Conservation (phyloP, 92 coral and sea anemone genomes). For the Galaxea fascicularis region DNA sequence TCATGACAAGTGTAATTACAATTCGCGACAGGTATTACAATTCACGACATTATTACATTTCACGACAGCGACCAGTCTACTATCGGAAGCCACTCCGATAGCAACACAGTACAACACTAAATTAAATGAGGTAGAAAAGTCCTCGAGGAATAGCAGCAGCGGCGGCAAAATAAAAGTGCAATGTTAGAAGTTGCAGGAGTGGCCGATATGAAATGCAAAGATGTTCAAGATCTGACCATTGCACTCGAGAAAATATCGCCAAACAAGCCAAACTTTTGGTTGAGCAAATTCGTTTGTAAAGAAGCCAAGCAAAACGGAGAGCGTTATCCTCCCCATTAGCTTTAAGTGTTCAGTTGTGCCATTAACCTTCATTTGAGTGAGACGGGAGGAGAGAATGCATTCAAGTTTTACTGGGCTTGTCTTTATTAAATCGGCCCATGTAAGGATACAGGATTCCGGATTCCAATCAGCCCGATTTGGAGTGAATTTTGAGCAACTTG, state of each 20-base stretch:
- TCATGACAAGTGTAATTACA: too few relatives aligned
- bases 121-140: not conserved
- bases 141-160: conserved; percentile 54
- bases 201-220: conserved; percentile 22
- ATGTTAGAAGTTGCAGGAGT: conserved; percentile 33
- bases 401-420: not conserved
- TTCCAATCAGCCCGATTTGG: too few relatives aligned
- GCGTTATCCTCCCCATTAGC: conserved; percentile 61
- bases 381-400: conserved; percentile 49
- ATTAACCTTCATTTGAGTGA: conserved; percentile 54
- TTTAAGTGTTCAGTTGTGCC: conserved; percentile 57
- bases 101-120: too few relatives aligned
- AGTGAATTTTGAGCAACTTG: too few relatives aligned
- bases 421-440: too few relatives aligned
- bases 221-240: conserved; percentile 45
- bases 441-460: too few relatives aligned
- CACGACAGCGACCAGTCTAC: too few relatives aligned
- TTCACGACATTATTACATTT: too few relatives aligned
- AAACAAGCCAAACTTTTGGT: conserved; percentile 54
- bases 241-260: conserved; percentile 43
- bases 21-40: too few relatives aligned
- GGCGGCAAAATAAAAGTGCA: conserved; percentile 45
- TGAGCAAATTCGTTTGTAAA: conserved; percentile 60
- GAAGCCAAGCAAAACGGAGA: conserved; percentile 64
- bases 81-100: too few relatives aligned